These are phyloP conservation scores for Agapornis roseicollis DNA, from an alignment of 2,113 vertebrate species.

Conservation along the genomic window DNA sequence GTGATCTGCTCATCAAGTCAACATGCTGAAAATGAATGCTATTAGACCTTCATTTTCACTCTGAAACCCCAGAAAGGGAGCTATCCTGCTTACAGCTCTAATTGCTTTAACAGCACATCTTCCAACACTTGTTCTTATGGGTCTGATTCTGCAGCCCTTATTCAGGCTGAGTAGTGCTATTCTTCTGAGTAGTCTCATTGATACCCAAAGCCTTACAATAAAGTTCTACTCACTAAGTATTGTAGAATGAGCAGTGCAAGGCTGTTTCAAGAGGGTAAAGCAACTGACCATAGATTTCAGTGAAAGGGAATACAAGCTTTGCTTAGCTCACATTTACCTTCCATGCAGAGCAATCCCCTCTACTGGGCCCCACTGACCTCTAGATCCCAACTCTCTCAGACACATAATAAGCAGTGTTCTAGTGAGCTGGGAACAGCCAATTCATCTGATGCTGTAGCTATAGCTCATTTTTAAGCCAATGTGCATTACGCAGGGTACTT, in stretches of 20 bases:
- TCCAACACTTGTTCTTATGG: background rate
- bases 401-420: background rate
- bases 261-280: background rate
- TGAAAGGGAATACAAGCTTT: background rate
- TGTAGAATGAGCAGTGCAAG: background rate
- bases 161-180: background rate
- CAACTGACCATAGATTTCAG: background rate
- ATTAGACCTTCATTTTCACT: slow-evolving; percentile 10
- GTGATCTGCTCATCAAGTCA: background rate
- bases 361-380: fast-evolving
- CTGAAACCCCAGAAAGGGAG: background rate
- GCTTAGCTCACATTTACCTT: background rate
- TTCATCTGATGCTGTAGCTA: background rate
- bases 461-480: background rate
- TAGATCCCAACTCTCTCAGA: background rate
- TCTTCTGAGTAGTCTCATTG: background rate
- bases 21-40: slow-evolving; percentile 13
- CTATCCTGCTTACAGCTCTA: background rate
- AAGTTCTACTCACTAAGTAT: background rate
- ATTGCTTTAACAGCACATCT: slow-evolving; percentile 10
- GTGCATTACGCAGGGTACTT: background rate
- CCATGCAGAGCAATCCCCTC: background rate
- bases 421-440: background rate
- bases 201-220: background rate
- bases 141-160: background rate